Evolutionary conservation across 1,140 invertebrate species (phyloP), one percentile per base, ranked within the genome.

Genomic region (Leptoteleia sp.): DNA sequence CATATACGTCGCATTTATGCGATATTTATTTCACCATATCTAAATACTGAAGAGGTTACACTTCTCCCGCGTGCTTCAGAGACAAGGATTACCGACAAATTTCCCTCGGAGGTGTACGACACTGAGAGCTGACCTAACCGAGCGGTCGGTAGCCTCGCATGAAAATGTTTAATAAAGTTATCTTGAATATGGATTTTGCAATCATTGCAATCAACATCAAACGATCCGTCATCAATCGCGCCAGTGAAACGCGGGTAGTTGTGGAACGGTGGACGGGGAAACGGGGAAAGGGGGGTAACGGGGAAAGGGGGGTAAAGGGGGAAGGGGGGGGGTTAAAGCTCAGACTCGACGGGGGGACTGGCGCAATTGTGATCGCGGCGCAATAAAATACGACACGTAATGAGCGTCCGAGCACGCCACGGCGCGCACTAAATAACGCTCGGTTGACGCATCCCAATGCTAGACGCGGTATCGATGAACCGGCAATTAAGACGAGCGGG

Each of bases 391-490:
- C 67, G 65, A 61, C 67, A 50, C 25, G 12, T 67, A 67, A 71
- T 61, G 65, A 64, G 38, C 35, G 59, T 67, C 76, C 71, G 11
- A 29, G 47, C 42, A 50, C 27, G 57, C 12, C 42, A 50, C 13
- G 31, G n/a, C n/a, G 65, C 29, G 79, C 71, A 75, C 70, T 78
- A 81, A 79, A 81, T 81, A 73, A 71, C 55, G 22, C 16, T 64
- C 29, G 29, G 50, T 42, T 62, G 61, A 72, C 70, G 70, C 73
- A 76, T 79, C 77, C 35, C 54, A 57, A 61, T 50, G 59, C 48
- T 57, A 55, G 55, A 50, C 55, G 70, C 37, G 70, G 31, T 82
- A 79, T 82, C 78, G 76, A 79, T 80, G 75, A 76, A 78, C 78
- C 61, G 22, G 65, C 72, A 82, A 80, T 82, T 82, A 82, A 80